Conservation (phyloP, 2,888 invertebrate species). For the Blera fallax region DNA sequence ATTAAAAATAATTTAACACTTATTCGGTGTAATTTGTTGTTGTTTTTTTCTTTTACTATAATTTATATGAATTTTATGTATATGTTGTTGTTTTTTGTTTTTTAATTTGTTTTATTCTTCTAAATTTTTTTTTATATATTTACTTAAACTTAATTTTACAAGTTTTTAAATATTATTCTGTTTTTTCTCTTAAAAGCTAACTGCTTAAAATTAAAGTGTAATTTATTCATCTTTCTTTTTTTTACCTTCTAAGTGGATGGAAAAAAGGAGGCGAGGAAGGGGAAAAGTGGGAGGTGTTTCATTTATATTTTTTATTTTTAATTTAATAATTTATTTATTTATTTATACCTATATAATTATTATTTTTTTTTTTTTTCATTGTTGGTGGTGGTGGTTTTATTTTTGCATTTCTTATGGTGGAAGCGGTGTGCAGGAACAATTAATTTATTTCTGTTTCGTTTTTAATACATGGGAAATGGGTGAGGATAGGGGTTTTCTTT, state of each 20-base stretch:
- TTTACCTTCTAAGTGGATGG: conserved; percentile 58
- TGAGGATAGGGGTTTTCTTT: not conserved
- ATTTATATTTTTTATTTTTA: too few relatives aligned
- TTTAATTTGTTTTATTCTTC: conserved; percentile 67
- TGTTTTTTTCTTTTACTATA: conserved; percentile 49
- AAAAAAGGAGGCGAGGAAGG: conserved; percentile 33
- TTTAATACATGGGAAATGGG: conserved; percentile 7
- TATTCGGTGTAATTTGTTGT: conserved; percentile 72
- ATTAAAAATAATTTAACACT: conserved; percentile 67
- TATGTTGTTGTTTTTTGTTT: conserved; percentile 57
- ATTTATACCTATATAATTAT: conserved; percentile 67
- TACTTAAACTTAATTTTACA: conserved; percentile 72
- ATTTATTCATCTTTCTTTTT: conserved; percentile 54
- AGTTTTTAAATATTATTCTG: conserved; percentile 60
- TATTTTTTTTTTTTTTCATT: conserved; percentile 25
- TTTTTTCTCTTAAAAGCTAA: conserved; percentile 69
- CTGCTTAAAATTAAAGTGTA: conserved; percentile 72
- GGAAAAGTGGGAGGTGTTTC: conserved; percentile 1
- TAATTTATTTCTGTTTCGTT: conserved; percentile 27
- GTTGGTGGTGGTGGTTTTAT: conserved; percentile 60
- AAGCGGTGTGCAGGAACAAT: conserved; percentile 73
- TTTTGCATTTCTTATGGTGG: conserved; percentile 63
- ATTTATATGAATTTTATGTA: conserved; percentile 71
- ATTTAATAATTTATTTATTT: conserved; percentile 59
- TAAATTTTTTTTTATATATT: conserved; percentile 58